phyloP scores from a whole-genome alignment of 2,888 invertebrate species.

The Alsophila aescularia region DNA sequence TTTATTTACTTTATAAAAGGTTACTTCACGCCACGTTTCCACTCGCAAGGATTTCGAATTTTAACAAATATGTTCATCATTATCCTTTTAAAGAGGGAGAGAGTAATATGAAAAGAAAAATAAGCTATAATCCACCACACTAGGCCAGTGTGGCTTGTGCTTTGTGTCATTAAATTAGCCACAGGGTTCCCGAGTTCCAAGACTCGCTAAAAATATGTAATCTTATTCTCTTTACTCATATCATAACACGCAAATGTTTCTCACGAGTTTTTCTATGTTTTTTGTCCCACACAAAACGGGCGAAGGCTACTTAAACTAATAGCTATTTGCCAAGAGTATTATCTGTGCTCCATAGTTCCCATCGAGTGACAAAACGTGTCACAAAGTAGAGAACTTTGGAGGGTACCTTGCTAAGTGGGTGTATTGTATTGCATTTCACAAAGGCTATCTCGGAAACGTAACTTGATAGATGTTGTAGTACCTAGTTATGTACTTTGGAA shows the following conservation, averaged over 20 bases:
- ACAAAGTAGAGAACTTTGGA: slow-evolving; percentile 23
- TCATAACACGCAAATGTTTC: slow-evolving; percentile 32
- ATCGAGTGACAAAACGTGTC: slow-evolving; percentile 35
- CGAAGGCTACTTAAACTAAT: slow-evolving; percentile 32
- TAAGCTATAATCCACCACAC: no score
- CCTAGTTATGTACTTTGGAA: no score
- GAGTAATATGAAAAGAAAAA: no score
- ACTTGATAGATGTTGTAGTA: not conserved
- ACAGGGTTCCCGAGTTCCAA: not conserved
- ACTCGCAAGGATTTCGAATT: no score
- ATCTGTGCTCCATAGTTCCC: slow-evolving; percentile 29
- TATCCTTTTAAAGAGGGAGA: no score
- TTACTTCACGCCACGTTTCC: no score
- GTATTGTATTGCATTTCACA: slow-evolving; percentile 33
- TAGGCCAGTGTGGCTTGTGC: no score
- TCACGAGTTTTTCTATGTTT: slow-evolving; percentile 25
- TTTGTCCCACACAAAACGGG: slow-evolving; percentile 29
- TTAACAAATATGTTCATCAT: no score
- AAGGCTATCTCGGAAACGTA: slow-evolving; percentile 9
- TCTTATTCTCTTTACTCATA: slow-evolving; percentile 10
- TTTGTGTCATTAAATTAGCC: no score
- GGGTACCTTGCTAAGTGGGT: slow-evolving; percentile 12
- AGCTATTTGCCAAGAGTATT: slow-evolving; percentile 29
- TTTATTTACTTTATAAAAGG: no score
- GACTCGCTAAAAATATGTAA: not conserved